Evolutionary conservation across 2,888 invertebrate genomes (phyloP), one percentile per base, ranked within the genome.

Genomic region (Drosophila leonis): DNA sequence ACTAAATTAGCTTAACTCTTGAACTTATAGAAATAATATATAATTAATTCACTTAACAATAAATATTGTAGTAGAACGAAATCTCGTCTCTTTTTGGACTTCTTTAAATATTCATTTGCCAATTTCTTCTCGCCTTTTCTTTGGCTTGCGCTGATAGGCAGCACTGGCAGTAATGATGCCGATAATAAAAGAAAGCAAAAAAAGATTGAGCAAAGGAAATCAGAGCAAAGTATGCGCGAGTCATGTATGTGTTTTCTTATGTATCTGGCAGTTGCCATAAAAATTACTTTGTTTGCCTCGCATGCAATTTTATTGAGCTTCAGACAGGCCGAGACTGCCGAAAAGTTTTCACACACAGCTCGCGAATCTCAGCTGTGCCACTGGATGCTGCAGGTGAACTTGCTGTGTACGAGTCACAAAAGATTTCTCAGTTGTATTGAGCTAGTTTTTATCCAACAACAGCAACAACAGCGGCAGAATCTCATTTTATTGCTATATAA

Each of bases 341-440:
- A 66, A 85, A 84, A 89, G 72, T 84, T 88, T 89, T 75, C 85
- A 63, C 65, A 63, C 65, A 68, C 72, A 62, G 39, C 49, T 46
- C 80, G 69, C 78, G 81, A 83, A 78, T 81, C 87, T 75, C 81
- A 49, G 73, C 56, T 54, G 35, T 20, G 63, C 56, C 44, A 39
- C n/a, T 49, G 41, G 46, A 15, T n/a, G 55, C n/a, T 42, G 41
- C 33, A 49, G 57, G 27, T n/a, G 35, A 42, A 42, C 31, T 15
- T 12, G 0, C 49, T 20, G 35, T 49, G 31, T 15, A 39, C 41
- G 65, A 76, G 75, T 69, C 63, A 48, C 52, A 61, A 63, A 68
- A 84, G 90, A 84, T 88, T 90, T 90, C 84, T 89, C 84, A 69
- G 80, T 75, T 90, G 84, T 90, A 90, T 78, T 87, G 85, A 74